These are phyloP conservation scores for Hylia prasina DNA, from an alignment of 2,113 vertebrate species.

Conservation along the genomic window DNA sequence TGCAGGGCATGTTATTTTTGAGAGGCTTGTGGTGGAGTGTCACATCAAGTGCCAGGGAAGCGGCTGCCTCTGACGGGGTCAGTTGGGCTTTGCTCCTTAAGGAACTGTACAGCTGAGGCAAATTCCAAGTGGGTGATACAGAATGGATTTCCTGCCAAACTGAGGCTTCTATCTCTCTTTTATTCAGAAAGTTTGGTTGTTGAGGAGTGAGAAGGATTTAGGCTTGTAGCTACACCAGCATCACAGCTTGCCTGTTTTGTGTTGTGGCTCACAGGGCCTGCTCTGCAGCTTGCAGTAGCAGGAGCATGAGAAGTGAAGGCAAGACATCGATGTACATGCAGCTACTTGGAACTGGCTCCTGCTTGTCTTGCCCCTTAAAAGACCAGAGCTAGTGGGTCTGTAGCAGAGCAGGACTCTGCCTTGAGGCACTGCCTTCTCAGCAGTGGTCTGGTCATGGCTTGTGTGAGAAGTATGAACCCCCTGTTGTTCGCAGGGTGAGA, in stretches of 20 bases:
- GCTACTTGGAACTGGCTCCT: not conserved
- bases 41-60: not conserved
- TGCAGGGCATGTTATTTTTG: constrained; percentile 11
- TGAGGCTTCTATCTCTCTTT: not conserved
- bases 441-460: not conserved
- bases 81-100: not conserved
- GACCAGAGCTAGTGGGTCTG: not conserved
- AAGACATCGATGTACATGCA: not conserved
- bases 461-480: not conserved
- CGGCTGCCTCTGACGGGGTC: not conserved
- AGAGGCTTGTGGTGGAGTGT: not conserved
- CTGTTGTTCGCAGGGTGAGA: not conserved
- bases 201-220: not conserved
- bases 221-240: too few relatives aligned
- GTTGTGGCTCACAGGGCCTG: not conserved
- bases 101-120: not conserved
- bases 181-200: not conserved
- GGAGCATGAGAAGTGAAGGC: not conserved
- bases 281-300: not conserved
- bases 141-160: not conserved
- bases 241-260: not conserved
- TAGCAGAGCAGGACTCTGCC: not conserved
- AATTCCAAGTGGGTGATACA: not conserved
- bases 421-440: not conserved
- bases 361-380: not conserved